Conservation (phyloP, 2,888 invertebrate genomes). For the Ophonus ardosiacus region DNA sequence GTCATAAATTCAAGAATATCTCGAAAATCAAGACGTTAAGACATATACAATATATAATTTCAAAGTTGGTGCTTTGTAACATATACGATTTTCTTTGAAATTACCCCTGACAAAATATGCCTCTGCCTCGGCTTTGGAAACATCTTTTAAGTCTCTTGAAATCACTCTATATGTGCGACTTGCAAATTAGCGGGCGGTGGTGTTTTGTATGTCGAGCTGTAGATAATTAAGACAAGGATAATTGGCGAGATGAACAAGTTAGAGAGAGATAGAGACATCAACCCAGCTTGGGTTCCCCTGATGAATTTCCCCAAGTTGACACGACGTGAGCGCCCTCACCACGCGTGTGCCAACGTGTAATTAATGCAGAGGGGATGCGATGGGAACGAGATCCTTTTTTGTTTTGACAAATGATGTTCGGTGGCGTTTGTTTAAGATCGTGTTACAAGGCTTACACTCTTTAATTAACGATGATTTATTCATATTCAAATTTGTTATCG, state of each 20-base stretch:
- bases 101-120: too few relatives aligned
- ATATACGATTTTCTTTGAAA: too few relatives aligned
- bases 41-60: too few relatives aligned
- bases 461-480: background rate
- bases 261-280: too few relatives aligned
- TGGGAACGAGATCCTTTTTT: background rate
- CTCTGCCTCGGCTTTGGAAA: too few relatives aligned
- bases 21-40: too few relatives aligned
- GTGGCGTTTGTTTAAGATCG: background rate
- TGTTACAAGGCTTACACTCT: background rate
- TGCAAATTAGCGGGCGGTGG: background rate
- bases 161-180: background rate
- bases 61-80: too few relatives aligned
- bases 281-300: too few relatives aligned
- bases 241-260: background rate
- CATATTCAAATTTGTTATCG: background rate
- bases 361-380: background rate
- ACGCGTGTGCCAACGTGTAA: background rate
- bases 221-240: slow-evolving; percentile 10
- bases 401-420: slow-evolving; percentile 17
- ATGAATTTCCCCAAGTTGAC: too few relatives aligned
- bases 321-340: background rate
- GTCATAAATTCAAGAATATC: too few relatives aligned
- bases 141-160: background rate
- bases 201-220: background rate